A percentile compares a stretch with the other conserved stretches of the same genome.
Evolutionary conservation across 2,113 vertebrate genomes (phyloP).

Genomic region (Ammodytes marinus): DNA sequence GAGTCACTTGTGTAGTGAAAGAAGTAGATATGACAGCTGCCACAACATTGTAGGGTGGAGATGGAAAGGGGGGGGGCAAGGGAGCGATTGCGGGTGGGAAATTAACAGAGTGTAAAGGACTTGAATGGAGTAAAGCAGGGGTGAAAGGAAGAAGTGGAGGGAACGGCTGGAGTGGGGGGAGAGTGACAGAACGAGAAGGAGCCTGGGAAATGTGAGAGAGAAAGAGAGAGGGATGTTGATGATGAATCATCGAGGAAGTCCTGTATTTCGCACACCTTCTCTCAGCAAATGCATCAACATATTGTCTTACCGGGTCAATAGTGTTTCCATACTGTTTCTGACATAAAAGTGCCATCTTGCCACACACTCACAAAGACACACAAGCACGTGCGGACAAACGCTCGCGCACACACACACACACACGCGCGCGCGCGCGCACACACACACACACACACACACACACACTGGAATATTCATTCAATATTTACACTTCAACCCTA

Average conservation of each 20-base stretch:
- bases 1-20: conserved; percentile 52
- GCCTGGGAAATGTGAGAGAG: neutral
- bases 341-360: conserved; percentile 46
- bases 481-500: conserved; percentile 10
- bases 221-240: conserved; percentile 1
- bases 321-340: conserved; percentile 31
- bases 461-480: neutral
- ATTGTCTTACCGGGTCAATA: conserved; percentile 56
- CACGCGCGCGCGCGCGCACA: neutral
- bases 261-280: conserved; percentile 18
- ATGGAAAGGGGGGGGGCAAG: neutral
- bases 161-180: neutral
- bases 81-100: conserved; percentile 48
- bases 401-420: neutral
- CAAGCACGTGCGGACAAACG: no score
- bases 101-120: conserved; percentile 64
- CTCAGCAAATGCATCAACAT: conserved; percentile 52
- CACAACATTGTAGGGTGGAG: conserved; percentile 50
- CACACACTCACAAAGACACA: neutral
- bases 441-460: neutral
- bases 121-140: conserved; percentile 35
- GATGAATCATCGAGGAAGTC: conserved; percentile 28
- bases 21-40: conserved; percentile 69
- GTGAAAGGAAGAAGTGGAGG: conserved; percentile 24
- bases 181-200: conserved; percentile 27